These are phyloP conservation scores for Phrynocephalus versicolor DNA, from an alignment of 2,113 vertebrate genomes.

Conservation along the genomic window DNA sequence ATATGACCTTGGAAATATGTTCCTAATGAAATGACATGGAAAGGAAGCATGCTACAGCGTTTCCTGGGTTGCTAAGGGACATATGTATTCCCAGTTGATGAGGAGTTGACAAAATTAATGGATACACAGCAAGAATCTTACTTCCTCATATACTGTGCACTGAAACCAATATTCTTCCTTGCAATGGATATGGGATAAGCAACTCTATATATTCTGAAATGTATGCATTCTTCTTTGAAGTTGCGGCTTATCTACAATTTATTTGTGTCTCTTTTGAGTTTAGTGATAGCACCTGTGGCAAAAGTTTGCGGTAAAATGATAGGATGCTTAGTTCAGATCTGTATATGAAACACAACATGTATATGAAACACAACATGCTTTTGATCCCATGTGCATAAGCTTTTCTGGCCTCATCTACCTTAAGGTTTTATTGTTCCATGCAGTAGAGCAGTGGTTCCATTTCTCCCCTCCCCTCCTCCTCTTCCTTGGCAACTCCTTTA, in stretches of 20 bases:
- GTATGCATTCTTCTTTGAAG: not conserved
- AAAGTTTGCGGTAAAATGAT: not conserved
- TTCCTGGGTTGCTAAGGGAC: not conserved
- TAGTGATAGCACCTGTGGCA: not conserved
- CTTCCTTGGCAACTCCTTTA: no score
- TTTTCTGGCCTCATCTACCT: no score
- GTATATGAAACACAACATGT: no score
- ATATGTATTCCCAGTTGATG: not conserved
- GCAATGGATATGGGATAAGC: not conserved
- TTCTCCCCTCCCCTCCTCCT: no score
- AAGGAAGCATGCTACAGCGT: not conserved
- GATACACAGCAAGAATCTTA: not conserved
- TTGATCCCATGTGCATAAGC: no score
- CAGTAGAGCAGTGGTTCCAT: no score
- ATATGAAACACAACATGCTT: no score
- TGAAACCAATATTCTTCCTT: not conserved
- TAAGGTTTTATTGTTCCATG: no score
- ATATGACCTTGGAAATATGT: not conserved
- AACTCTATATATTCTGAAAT: not conserved
- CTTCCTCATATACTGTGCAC: not conserved
- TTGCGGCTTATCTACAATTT: no score
- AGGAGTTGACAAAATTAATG: not conserved
- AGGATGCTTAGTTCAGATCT: not conserved
- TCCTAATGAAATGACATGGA: not conserved
- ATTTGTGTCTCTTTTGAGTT: not conserved